phyloP scores from a whole-genome alignment of 64 coral and sea anemone species.

The Montipora sp. region DNA sequence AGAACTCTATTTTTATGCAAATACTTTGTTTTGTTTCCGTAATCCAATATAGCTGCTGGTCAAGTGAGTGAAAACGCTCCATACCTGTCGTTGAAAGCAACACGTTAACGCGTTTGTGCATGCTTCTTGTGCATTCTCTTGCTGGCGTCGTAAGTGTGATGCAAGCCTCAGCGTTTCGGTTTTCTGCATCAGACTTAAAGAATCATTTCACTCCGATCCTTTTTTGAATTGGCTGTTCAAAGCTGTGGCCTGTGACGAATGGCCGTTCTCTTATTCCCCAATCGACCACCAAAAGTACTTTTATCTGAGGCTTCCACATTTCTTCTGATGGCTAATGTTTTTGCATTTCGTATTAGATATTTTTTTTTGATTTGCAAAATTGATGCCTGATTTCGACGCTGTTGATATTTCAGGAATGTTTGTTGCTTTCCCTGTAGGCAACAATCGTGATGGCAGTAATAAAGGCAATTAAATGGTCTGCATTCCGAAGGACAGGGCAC shows the following conservation, averaged over 20 bases:
- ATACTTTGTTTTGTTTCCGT: too few relatives aligned
- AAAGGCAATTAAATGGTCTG: slow-evolving; percentile 80
- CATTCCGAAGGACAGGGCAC: slow-evolving; percentile 68
- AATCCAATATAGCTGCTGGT: too few relatives aligned
- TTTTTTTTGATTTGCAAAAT: neutral
- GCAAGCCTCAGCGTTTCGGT: too few relatives aligned
- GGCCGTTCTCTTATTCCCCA: neutral
- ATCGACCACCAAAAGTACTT: neutral
- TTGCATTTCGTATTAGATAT: neutral
- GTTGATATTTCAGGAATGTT: neutral
- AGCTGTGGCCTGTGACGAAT: neutral
- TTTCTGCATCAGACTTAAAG: too few relatives aligned
- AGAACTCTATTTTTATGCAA: too few relatives aligned
- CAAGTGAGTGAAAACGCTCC: too few relatives aligned
- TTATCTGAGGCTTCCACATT: neutral
- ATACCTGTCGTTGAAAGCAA: too few relatives aligned
- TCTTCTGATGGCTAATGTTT: neutral
- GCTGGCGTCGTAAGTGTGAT: too few relatives aligned
- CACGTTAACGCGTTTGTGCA: too few relatives aligned
- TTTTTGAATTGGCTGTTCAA: neutral
- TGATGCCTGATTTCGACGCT: slow-evolving; percentile 5
- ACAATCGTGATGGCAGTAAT: slow-evolving; percentile 92
- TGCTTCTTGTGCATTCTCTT: too few relatives aligned
- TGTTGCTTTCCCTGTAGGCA: slow-evolving; percentile 47
- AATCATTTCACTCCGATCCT: too few relatives aligned